These are phyloP conservation scores for Chauna torquata DNA, from an alignment of 2,113 vertebrate species.

Conservation along the genomic window DNA sequence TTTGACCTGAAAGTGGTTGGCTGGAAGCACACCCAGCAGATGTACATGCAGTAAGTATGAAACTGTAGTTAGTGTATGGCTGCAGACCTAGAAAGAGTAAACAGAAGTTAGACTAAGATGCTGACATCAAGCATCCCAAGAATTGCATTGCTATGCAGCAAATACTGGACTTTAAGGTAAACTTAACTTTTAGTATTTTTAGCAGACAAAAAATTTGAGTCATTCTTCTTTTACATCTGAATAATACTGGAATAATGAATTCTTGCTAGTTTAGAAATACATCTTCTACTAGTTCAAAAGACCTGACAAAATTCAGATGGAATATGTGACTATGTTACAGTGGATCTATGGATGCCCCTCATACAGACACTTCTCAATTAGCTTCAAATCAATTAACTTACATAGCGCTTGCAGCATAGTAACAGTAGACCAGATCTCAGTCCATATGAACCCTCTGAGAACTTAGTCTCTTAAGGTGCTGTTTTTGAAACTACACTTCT, in stretches of 20 bases:
- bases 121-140: not conserved
- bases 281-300: not conserved
- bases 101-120: constrained; percentile 11
- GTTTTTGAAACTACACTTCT: not conserved
- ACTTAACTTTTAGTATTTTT: not conserved
- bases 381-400: not conserved
- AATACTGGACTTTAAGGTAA: not conserved
- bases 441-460: not conserved
- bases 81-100: constrained; percentile 81
- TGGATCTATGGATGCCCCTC: not conserved
- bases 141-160: not conserved
- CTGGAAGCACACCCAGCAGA: constrained; percentile 86
- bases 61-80: constrained; percentile 87
- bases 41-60: constrained; percentile 86
- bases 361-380: not conserved
- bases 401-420: not conserved
- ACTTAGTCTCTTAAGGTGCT: not conserved
- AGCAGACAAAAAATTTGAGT: not conserved
- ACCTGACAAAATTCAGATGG: not conserved
- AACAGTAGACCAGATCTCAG: not conserved
- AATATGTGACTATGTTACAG: not conserved
- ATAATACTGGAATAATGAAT: not conserved
- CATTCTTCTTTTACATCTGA: not conserved
- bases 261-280: not conserved
- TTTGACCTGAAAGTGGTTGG: constrained; percentile 82